These are phyloP conservation scores for Herpailurus yagouaroundi DNA, from an alignment of 2,113 vertebrate species.

Conservation along the genomic window DNA sequence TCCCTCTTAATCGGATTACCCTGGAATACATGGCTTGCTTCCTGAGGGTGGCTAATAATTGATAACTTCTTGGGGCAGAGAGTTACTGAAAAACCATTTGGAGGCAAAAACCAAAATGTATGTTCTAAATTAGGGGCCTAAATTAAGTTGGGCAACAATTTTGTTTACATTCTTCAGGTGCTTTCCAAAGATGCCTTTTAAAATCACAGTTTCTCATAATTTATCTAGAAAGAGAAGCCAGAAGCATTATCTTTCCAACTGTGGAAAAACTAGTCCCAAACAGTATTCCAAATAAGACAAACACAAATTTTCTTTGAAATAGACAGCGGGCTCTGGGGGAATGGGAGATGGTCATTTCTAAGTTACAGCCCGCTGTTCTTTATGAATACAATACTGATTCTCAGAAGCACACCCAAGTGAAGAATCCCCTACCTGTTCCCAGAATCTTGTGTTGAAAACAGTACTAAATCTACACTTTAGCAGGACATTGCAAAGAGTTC, in stretches of 20 bases:
- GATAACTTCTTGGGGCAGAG: constrained; percentile 45
- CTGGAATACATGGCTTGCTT: not conserved
- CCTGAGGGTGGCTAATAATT: not conserved
- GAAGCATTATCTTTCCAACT: not conserved
- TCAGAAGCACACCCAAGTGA: not conserved
- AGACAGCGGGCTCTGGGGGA: not conserved
- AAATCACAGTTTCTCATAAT: constrained; percentile 24
- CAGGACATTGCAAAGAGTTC: not conserved
- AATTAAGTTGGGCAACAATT: constrained; percentile 8
- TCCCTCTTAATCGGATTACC: constrained; percentile 25
- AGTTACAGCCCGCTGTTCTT: not conserved
- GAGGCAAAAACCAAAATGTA: not conserved
- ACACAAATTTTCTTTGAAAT: not conserved
- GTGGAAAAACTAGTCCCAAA: not conserved
- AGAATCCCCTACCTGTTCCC: not conserved
- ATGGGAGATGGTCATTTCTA: not conserved
- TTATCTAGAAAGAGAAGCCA: not conserved
- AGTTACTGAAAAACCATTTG: constrained; percentile 30
- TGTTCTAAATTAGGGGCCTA: constrained; percentile 34
- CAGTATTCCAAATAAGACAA: not conserved
- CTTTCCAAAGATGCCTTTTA: constrained; percentile 17
- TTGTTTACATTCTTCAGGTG: constrained; percentile 18
- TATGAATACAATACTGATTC: not conserved
- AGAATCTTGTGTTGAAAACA: not conserved
- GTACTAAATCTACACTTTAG: not conserved